phyloP scores from a whole-genome alignment of 2,797 vertebrate genomes.

The Onychomys arenicola region DNA sequence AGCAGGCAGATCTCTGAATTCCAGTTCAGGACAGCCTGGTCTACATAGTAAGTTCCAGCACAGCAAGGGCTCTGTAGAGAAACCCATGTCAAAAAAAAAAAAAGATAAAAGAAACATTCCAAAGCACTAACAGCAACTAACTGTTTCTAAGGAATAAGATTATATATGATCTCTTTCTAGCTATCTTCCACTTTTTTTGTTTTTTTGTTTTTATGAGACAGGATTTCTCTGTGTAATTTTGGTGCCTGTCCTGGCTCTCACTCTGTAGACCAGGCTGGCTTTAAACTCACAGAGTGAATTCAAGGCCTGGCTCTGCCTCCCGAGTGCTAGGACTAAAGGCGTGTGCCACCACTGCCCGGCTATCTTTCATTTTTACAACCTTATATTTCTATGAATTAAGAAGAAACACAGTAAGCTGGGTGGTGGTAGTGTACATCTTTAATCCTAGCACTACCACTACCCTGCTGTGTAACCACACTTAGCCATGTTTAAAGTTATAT shows the following conservation, averaged over 20 bases:
- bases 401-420: conserved; percentile 1
- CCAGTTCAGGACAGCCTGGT: background rate
- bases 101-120: background rate
- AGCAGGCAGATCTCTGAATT: background rate
- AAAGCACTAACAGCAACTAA: background rate
- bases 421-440: too few species aligned
- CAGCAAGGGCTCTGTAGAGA: background rate
- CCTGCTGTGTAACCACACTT: background rate
- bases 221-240: background rate
- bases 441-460: background rate
- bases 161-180: background rate
- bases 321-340: background rate
- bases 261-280: background rate
- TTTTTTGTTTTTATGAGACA: background rate
- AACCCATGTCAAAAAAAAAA: background rate
- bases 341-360: background rate
- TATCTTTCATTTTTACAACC: too few species aligned
- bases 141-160: background rate
- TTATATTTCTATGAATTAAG: too few species aligned
- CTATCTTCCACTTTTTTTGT: too few species aligned
- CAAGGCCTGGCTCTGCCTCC: background rate
- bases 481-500: background rate
- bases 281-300: background rate
- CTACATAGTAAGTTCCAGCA: background rate
- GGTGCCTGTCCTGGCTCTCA: background rate